phyloP scores from a whole-genome alignment of 1,140 invertebrate genomes.

The Drosophila baimaii region DNA sequence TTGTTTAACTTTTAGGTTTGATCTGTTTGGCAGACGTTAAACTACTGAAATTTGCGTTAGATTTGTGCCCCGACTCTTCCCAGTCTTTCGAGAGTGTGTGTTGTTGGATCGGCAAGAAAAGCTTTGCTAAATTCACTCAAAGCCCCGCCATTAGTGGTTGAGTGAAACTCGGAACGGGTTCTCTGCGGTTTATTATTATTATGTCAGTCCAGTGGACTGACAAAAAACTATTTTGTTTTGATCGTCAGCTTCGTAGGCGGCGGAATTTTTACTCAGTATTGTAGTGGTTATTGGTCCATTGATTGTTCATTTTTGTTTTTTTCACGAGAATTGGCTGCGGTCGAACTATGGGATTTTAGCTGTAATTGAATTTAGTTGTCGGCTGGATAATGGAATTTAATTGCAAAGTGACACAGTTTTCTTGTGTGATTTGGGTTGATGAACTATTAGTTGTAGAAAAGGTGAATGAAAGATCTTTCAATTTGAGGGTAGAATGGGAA shows the following conservation, averaged over 20 bases:
- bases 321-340: constrained; percentile 18
- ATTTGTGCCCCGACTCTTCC: constrained; percentile 11
- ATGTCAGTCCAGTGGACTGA: constrained; percentile 14
- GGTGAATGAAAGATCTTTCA: constrained; percentile 1
- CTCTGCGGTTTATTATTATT: constrained; percentile 37
- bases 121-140: constrained; percentile 30
- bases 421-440: constrained; percentile 16
- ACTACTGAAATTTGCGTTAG: constrained; percentile 62
- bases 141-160: constrained; percentile 46
- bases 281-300: constrained; percentile 11
- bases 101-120: constrained; percentile 21
- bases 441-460: constrained; percentile 11
- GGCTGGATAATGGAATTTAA: constrained; percentile 46
- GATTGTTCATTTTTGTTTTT: constrained; percentile 9
- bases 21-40: constrained; percentile 49
- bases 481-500: neutral
- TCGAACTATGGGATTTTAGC: constrained; percentile 12
- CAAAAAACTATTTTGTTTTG: constrained; percentile 75
- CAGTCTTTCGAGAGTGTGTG: constrained; percentile 10
- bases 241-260: constrained; percentile 59
- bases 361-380: constrained; percentile 35
- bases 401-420: constrained; percentile 63
- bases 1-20: constrained; percentile 11
- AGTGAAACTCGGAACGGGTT: constrained; percentile 71
- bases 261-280: constrained; percentile 9